Base-by-base conservation (phyloP, 2,797 vertebrate species). In the Rhinatrema bivittatum region DNA sequence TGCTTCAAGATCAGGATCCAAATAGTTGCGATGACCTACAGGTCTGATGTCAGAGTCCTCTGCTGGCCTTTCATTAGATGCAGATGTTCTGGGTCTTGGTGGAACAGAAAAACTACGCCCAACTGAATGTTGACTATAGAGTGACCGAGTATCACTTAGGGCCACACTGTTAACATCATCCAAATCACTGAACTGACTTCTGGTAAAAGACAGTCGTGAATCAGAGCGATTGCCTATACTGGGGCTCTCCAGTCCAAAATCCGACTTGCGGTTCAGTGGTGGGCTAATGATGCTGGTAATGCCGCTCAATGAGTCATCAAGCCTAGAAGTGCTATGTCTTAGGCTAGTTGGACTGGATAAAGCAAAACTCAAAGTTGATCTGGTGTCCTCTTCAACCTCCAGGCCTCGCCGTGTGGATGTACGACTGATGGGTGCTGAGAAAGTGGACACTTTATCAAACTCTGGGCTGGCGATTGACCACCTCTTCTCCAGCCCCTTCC, bases 1-100 rank as follows among this genome's bases (percentile, higher is more conserved):
- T 0, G 92, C 91, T 52, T 98, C 95, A 52, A 97, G 75, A 56
- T 93, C 91, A 0, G 93, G 93, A 69, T 98, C 93, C 1, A 98
- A 81, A 70, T 90, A 97, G 63, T 79, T 92, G 39, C 73, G 87
- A 29, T 88, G 91, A 32, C 79, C 74, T 24, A 77, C 81, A 0
- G 90, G 64, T 37, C 78, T 83, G 62, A 76, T 15, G 1, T 86
- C 65, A 1, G 68, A 40, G 22, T 57, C 28, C 4, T 77, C 65
- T 2, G 48, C 5, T 4, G 42, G 30, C 20, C 66, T 60, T 1
- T 78, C 63, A 3, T 85, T 81, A 0, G 49, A 22, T 25, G 53
- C 20, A 0, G 84, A 65, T 4, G 78, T 60, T 16, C 79, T 84
- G 7, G 80, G 80, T 46, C 68, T 84, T 0, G 90, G 81, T 3